Evolutionary conservation across 1,140 invertebrate species (phyloP).

Genomic region (Delia radicum): DNA sequence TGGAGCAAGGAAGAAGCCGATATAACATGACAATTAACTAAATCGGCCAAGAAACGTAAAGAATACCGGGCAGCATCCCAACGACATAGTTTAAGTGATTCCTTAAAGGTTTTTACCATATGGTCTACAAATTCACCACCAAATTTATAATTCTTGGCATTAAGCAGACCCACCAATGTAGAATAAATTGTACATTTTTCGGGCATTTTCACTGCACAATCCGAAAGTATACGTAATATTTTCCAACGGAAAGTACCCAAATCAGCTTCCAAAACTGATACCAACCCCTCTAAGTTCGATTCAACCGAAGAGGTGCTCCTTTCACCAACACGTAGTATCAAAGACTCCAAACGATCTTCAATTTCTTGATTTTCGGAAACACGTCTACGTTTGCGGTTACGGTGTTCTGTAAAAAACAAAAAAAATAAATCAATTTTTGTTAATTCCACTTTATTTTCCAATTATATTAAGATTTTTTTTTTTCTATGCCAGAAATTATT

Average conservation of each 20-base stretch:
- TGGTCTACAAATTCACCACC: conserved; percentile 97
- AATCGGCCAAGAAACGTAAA: conserved; percentile 89
- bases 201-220: conserved; percentile 93
- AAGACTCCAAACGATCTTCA: conserved; percentile 90
- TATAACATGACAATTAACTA: conserved; percentile 96
- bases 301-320: conserved; percentile 97
- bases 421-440: conserved; percentile 22
- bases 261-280: conserved; percentile 93
- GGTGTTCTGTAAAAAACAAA: conserved; percentile 62
- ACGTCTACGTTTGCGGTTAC: conserved; percentile 74
- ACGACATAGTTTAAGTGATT: conserved; percentile 83
- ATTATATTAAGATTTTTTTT: too few species aligned
- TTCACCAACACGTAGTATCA: conserved; percentile 92
- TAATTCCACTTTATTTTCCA: not conserved
- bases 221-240: conserved; percentile 90
- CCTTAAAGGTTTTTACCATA: conserved; percentile 92
- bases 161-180: conserved; percentile 91
- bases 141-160: conserved; percentile 98
- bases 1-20: conserved; percentile 89
- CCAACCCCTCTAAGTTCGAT: conserved; percentile 93
- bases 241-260: conserved; percentile 88
- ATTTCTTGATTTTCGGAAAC: conserved; percentile 91
- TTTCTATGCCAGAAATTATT: not conserved
- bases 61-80: conserved; percentile 90
- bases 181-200: conserved; percentile 98